Conservation (phyloP, 2,888 invertebrate species). For the Sminthurinus aureus region DNA sequence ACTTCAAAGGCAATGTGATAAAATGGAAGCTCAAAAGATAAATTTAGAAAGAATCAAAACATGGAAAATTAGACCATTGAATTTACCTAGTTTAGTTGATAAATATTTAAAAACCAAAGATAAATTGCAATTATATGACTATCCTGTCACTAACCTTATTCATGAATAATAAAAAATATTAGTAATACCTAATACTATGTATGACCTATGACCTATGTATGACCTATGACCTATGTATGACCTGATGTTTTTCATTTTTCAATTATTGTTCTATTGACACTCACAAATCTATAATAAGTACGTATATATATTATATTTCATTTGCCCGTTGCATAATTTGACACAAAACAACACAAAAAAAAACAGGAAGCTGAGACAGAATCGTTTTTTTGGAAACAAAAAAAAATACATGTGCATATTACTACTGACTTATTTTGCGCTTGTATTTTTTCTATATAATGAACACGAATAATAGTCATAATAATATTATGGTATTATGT, state of each 20-base stretch:
- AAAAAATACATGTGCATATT: not conserved
- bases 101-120: conserved; percentile 38
- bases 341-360: no score
- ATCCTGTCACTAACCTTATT: conserved; percentile 50
- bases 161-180: conserved; percentile 47
- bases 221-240: not conserved
- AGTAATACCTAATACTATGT: not conserved
- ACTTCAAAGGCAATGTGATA: conserved; percentile 49
- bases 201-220: not conserved
- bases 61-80: conserved; percentile 38
- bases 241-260: not conserved
- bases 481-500: not conserved
- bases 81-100: conserved; percentile 37
- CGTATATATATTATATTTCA: not conserved
- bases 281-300: not conserved
- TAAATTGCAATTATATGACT: conserved; percentile 53
- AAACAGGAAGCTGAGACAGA: no score
- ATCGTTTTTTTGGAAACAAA: no score
- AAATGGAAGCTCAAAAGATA: conserved; percentile 47
- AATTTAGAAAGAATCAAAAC: conserved; percentile 50
- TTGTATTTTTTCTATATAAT: not conserved
- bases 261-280: not conserved
- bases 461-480: not conserved
- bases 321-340: not conserved
- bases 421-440: not conserved